These are phyloP conservation scores for Cryptotis parvus DNA, from an alignment of 2,113 vertebrate species.

Conservation along the genomic window DNA sequence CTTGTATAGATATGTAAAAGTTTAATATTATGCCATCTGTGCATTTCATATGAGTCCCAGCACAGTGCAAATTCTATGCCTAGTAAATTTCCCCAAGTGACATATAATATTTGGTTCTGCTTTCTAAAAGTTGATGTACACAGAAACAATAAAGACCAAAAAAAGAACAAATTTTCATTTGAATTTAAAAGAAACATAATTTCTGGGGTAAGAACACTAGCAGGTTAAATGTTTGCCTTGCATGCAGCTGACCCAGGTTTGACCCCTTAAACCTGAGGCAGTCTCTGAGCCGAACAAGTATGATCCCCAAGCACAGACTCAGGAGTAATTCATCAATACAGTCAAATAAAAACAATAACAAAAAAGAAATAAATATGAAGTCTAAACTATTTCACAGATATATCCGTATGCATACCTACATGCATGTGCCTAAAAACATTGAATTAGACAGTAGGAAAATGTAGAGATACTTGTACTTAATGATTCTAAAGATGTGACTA, in stretches of 20 bases:
- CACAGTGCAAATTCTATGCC: neutral
- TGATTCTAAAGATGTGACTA: no score
- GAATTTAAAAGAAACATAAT: neutral
- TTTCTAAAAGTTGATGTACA: constrained; percentile 27
- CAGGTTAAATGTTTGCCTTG: neutral
- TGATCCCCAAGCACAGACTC: no score
- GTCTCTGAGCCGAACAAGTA: no score
- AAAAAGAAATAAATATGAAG: no score
- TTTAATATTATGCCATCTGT: neutral
- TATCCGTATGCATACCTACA: neutral
- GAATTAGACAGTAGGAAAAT: no score
- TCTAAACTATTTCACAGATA: neutral
- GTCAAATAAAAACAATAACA: no score
- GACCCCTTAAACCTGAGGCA: neutral
- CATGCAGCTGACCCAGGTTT: neutral
- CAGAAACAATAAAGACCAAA: constrained; percentile 22
- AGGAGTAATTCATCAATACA: no score
- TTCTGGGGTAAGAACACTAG: neutral
- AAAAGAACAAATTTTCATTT: neutral
- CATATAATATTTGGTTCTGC: neutral
- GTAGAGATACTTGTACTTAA: no score
- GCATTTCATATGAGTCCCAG: neutral
- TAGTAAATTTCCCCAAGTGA: neutral
- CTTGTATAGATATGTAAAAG: no score
- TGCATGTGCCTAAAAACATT: no score